phyloP scores from a whole-genome alignment of 2,888 invertebrate genomes.

The Cephalotes varians region DNA sequence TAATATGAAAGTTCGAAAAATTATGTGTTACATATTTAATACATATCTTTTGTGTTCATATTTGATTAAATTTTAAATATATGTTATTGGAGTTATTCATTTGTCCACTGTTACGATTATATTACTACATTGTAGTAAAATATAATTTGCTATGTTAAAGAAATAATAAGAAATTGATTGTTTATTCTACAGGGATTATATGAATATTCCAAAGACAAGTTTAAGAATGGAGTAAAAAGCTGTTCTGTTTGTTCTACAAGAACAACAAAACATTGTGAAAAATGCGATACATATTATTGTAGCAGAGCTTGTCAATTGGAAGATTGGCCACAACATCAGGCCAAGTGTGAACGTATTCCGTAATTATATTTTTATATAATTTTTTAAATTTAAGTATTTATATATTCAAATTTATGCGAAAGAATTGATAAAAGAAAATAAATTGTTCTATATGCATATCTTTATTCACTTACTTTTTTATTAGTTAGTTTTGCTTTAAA shows the following conservation, averaged over 20 bases:
- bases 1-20: neutral
- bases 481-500: neutral
- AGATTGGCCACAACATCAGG: constrained; percentile 81
- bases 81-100: too few species aligned
- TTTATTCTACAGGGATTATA: constrained; percentile 74
- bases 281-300: constrained; percentile 80
- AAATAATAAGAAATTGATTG: neutral
- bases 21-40: neutral
- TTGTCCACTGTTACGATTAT: too few species aligned
- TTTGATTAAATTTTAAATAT: too few species aligned
- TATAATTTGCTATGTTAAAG: too few species aligned
- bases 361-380: constrained; percentile 64
- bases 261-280: constrained; percentile 66
- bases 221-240: constrained; percentile 65
- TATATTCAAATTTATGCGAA: neutral
- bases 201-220: constrained; percentile 73
- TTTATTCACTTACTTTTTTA: neutral
- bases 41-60: neutral
- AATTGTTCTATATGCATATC: neutral
- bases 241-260: constrained; percentile 73
- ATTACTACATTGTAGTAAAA: neutral
- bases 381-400: too few species aligned
- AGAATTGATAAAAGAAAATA: neutral
- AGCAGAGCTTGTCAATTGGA: constrained; percentile 76
- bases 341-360: constrained; percentile 79